Base-by-base conservation (phyloP, 2,888 invertebrate genomes). In the Baccha elongata region DNA sequence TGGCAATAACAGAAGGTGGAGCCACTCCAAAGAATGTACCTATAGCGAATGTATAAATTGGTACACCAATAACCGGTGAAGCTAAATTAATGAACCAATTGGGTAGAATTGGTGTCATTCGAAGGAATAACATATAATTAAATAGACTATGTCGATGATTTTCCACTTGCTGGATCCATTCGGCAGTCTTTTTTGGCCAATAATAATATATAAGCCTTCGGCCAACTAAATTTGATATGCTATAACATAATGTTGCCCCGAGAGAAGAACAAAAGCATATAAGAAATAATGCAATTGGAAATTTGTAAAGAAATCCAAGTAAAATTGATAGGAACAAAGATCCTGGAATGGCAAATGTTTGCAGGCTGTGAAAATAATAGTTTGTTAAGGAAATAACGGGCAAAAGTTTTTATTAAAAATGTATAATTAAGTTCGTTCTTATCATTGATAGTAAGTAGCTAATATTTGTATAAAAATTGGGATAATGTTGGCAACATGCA, bases 341-440 rank as follows among this genome's bases (percentile, higher is more conserved):
- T 85, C 99, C 99, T 84, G 99, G 99, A 92, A 99, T 99, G 88
- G 99, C 99, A 92, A 99, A 99, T 83, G 99, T 98, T 94, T 99
- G 99, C 88, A 99, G 93, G 91, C 98, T 98, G 91, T 87, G 21
- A 7, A 60, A 15, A 40, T 6, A 32, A 26, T 55, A 48, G 23
- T 23, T 5, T 80, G 86, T 91, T 90, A 90, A 91, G 89, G 89
- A 88, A 89, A 88, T 79, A 64, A 62, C 32, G 11, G 11, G 42
- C 10, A 3, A n/a, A 42, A 23, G n/a, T 11, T 21, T 6, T 23
- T 23, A 21, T n/a, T n/a, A n/a, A n/a, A n/a, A n/a, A n/a, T n/a
- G n/a, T n/a, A n/a, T n/a, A n/a, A n/a, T n/a, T n/a, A n/a, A n/a
- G n/a, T n/a, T n/a, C n/a, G n/a, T n/a, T n/a, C n/a, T n/a, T n/a